Conservation (phyloP, 2,888 invertebrate genomes). For the Branchinecta sandiegonensis region DNA sequence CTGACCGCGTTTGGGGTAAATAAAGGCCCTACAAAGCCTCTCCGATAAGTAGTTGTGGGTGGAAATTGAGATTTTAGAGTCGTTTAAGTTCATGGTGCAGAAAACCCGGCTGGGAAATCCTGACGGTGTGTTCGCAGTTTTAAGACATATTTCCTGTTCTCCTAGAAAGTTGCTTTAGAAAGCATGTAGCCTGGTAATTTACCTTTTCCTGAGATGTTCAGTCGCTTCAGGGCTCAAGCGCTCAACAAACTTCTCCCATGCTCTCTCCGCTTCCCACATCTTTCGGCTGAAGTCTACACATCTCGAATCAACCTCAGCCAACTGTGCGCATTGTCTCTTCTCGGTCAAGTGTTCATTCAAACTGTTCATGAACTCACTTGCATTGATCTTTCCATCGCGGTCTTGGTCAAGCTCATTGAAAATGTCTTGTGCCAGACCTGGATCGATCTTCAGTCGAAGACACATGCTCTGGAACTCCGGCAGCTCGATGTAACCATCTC, state of each 20-base stretch:
- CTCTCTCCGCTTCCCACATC: background rate
- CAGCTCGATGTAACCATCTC: background rate
- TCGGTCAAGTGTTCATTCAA: slow-evolving; percentile 31
- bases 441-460: slow-evolving; percentile 8
- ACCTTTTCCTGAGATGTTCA: background rate
- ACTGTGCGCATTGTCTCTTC: slow-evolving; percentile 12
- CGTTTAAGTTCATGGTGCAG: too few relatives aligned
- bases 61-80: too few relatives aligned
- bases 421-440: slow-evolving; percentile 31
- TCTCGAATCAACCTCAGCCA: too few relatives aligned
- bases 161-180: too few relatives aligned
- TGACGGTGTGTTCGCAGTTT: too few relatives aligned
- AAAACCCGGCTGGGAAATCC: too few relatives aligned
- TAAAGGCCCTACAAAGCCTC: too few relatives aligned
- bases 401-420: slow-evolving; percentile 37
- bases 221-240: background rate
- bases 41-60: too few relatives aligned
- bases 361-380: slow-evolving; percentile 36
- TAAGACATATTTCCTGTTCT: too few relatives aligned
- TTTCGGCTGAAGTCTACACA: too few relatives aligned
- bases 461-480: slow-evolving; percentile 3
- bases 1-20: too few relatives aligned
- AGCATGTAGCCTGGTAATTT: background rate
- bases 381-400: slow-evolving; percentile 36
- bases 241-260: background rate